phyloP scores from a whole-genome alignment of 2,888 invertebrate species.

The Pyrrhosoma nymphula region DNA sequence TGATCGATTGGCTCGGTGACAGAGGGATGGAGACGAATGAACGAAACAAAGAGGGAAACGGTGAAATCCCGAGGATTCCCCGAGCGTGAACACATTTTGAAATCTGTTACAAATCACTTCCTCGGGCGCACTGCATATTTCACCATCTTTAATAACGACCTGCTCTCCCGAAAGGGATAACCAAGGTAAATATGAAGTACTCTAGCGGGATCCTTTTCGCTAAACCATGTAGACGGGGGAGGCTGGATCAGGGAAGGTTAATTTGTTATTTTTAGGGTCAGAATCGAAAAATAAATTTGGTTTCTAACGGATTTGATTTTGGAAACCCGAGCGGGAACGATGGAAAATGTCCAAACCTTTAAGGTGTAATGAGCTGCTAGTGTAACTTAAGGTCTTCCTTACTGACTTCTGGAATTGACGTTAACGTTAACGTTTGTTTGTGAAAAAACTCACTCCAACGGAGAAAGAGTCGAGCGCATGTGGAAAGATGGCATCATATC shows the following conservation, averaged over 20 bases:
- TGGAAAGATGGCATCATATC: no score
- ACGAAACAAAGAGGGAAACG: neutral
- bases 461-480: no score
- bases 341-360: no score
- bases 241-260: neutral
- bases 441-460: no score
- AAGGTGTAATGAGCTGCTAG: no score
- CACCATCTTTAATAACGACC: neutral
- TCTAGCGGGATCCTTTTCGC: neutral
- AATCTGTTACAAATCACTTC: conserved; percentile 29
- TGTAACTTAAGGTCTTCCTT: no score
- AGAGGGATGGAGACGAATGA: conserved; percentile 26
- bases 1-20: neutral
- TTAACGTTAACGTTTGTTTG: no score
- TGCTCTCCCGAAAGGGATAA: neutral
- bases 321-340: no score
- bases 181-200: neutral
- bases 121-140: neutral
- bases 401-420: no score
- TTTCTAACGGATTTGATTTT: no score
- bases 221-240: neutral
- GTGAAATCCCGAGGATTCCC: neutral
- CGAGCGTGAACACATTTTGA: neutral
- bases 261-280: no score
- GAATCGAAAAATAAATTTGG: no score